Evolutionary conservation across 2,113 vertebrate species (phyloP).

Genomic region (Spermophilus dauricus): DNA sequence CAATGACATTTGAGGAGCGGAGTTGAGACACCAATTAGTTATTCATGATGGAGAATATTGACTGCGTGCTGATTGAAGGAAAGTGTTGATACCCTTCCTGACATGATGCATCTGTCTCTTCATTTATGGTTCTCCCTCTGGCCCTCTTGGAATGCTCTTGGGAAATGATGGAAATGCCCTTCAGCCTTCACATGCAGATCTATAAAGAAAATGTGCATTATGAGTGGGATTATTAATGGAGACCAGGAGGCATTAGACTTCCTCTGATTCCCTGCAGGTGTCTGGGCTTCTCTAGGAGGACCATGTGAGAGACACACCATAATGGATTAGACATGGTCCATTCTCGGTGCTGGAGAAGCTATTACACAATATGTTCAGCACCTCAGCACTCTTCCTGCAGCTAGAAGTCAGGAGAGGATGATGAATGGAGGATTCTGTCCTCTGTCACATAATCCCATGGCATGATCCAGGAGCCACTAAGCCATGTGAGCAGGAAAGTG

Average conservation of each 20-base stretch:
- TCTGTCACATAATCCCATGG: not conserved
- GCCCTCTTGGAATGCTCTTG: slow-evolving; percentile 67
- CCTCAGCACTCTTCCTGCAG: not conserved
- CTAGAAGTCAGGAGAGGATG: not conserved
- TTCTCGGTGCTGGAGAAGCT: not conserved
- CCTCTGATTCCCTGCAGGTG: slow-evolving; percentile 17
- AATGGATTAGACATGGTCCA: not conserved
- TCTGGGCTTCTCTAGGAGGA: not conserved
- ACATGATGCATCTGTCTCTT: slow-evolving; percentile 70
- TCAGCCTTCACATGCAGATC: slow-evolving; percentile 64
- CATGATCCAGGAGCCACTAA: not conserved
- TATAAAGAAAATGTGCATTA: slow-evolving; percentile 46
- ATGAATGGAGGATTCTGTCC: not conserved
- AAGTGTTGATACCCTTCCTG: slow-evolving; percentile 73
- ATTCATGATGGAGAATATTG: slow-evolving; percentile 84
- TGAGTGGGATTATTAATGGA: not conserved
- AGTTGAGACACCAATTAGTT: slow-evolving; percentile 85
- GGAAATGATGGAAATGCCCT: slow-evolving; percentile 74
- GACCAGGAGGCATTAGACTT: not conserved
- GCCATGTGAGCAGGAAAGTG: not conserved
- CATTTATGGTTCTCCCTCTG: slow-evolving; percentile 69
- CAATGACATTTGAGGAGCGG: slow-evolving; percentile 86
- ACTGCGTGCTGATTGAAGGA: slow-evolving; percentile 81
- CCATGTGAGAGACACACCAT: not conserved
- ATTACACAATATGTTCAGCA: not conserved